Evolutionary conservation across 2,113 vertebrate genomes (phyloP).

Genomic region (Pachyramphus minor): DNA sequence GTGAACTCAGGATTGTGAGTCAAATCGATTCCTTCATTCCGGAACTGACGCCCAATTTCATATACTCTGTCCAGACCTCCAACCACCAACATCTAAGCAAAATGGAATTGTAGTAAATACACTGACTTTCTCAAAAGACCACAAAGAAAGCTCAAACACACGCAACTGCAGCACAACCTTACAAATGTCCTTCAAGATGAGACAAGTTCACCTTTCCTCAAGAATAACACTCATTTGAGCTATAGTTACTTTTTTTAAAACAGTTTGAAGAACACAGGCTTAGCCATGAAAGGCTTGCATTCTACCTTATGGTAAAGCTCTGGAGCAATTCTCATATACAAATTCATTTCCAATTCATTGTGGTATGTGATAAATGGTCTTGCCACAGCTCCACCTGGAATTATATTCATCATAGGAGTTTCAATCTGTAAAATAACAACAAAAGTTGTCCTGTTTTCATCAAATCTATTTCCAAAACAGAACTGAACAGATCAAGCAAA

Average conservation of each 20-base stretch:
- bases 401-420: constrained; percentile 98
- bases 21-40: constrained; percentile 97
- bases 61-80: constrained; percentile 96
- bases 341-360: constrained; percentile 98
- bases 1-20: constrained; percentile 99
- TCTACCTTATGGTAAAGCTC: constrained; percentile 97
- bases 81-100: constrained; percentile 91
- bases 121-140: neutral
- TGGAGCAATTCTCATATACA: constrained; percentile 97
- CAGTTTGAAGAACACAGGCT: neutral
- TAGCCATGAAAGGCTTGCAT: neutral
- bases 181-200: neutral
- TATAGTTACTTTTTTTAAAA: neutral
- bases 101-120: neutral
- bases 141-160: neutral
- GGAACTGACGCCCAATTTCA: constrained; percentile 95
- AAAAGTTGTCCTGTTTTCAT: neutral
- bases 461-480: neutral
- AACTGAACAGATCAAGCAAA: neutral
- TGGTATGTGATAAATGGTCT: constrained; percentile 94
- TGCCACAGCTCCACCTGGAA: constrained; percentile 94
- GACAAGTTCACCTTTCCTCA: neutral
- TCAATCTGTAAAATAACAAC: constrained; percentile 80
- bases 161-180: neutral
- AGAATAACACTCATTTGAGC: neutral